These are phyloP conservation scores for Ostrea denselamellosa DNA, from an alignment of 1,140 invertebrate genomes.

Conservation along the genomic window DNA sequence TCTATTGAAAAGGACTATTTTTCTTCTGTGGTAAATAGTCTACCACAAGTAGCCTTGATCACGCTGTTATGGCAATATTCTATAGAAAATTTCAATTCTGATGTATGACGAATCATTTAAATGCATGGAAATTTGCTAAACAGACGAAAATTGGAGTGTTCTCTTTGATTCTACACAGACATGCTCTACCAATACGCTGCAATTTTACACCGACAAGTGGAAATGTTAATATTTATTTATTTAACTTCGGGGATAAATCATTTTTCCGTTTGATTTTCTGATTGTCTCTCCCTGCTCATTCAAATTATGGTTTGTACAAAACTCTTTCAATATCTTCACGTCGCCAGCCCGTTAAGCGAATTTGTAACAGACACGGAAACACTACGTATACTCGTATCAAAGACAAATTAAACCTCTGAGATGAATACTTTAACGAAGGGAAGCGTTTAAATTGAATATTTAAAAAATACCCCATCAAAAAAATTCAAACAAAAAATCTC, in stretches of 20 bases:
- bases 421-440: neutral
- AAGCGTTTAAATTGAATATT: neutral
- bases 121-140: neutral
- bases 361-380: neutral
- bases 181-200: neutral
- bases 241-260: conserved; percentile 26
- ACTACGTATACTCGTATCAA: neutral
- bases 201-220: neutral
- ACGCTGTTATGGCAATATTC: neutral
- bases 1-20: conserved; percentile 6
- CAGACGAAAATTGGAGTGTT: neutral
- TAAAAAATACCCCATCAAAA: neutral
- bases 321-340: neutral
- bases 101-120: neutral
- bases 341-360: neutral
- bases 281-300: neutral
- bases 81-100: neutral
- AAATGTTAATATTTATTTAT: conserved; percentile 12
- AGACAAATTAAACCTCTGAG: neutral
- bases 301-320: neutral
- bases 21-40: conserved; percentile 11
- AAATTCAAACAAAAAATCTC: neutral
- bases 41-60: neutral
- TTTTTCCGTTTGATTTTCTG: conserved; percentile 4
- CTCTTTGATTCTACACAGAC: neutral